A percentile compares a stretch with the other conserved stretches of the same genome.
These are phyloP conservation scores for Etheostoma perlongum DNA, from an alignment of 2,797 vertebrate genomes.

Conservation along the genomic window DNA sequence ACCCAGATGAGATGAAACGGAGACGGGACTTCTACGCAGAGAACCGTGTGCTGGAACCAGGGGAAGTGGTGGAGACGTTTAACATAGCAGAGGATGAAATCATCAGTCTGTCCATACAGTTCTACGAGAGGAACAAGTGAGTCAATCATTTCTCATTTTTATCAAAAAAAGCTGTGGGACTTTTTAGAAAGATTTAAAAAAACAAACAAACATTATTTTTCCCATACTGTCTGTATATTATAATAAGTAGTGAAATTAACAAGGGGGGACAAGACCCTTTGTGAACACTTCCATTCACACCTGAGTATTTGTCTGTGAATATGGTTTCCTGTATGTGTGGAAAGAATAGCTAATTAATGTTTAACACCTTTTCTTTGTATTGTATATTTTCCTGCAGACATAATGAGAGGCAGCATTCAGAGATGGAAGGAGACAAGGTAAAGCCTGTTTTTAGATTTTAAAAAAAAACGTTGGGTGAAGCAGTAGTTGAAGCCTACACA, in stretches of 20 bases:
- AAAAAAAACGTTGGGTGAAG: neutral
- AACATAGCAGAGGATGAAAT: conserved; percentile 99
- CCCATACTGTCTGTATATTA: too few relatives aligned
- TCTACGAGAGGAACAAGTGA: conserved; percentile 97
- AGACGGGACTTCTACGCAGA: conserved; percentile 98
- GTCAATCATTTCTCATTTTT: conserved; percentile 38
- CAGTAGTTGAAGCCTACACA: neutral
- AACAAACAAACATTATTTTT: too few relatives aligned
- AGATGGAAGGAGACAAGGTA: conserved; percentile 82
- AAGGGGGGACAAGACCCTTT: too few relatives aligned
- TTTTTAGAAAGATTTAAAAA: neutral
- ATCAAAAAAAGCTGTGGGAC: neutral
- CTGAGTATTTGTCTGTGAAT: neutral
- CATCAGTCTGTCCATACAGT: conserved; percentile 99
- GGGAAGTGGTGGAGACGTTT: conserved; percentile 98
- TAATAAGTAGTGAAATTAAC: neutral
- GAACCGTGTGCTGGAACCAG: conserved; percentile 91
- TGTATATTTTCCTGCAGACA: conserved; percentile 57
- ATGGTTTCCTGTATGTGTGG: neutral
- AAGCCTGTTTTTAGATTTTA: neutral
- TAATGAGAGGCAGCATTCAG: conserved; percentile 72
- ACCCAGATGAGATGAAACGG: conserved; percentile 98
- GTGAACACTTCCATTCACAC: neutral
- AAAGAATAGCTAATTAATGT: neutral
- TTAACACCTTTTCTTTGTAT: neutral